Evolutionary conservation across 1,140 invertebrate genomes (phyloP), one percentile per base, ranked within the genome.

Genomic region (Trichogramma pretiosum): DNA sequence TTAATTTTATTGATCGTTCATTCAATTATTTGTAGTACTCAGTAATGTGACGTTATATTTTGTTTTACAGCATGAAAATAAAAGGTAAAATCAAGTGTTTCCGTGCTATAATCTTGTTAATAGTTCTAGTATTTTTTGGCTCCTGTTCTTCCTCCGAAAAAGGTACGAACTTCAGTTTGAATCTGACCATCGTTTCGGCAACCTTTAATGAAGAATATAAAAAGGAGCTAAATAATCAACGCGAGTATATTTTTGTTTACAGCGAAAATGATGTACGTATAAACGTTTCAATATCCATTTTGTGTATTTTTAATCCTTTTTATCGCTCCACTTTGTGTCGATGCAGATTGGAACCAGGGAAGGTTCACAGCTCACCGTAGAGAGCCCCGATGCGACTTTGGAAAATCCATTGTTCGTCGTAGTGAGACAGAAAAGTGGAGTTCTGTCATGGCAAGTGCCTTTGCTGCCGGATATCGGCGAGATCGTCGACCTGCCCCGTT

Each of bases 361-460:
- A 28, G 53, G 41, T 49, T 50, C 53, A 3, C 59, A 75, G 5
- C 62, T 74, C 21, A 54, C 50, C 43, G 65, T 78, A 0, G 58
- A 60, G 42, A 70, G 67, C 41, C 30, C 46, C 11, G 46, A 57
- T 23, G 56, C 64, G 19, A 61, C 63, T 17, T 49, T 53, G 16
- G 60, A 60, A 21, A 70, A 61, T 52, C 77, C 77, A 24, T 54
- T 77, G 13, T 63, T 77, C 44, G 65, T 78, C 51, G 75, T 77
- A 18, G 70, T 74, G 1, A 57, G 73, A 44, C 75, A 79, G 61
- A 74, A 77, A 47, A 64, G 69, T 42, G 67, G 68, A 28, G 70
- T 77, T 26, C 48, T 77, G 8, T 77, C 76, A 1, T 79, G 77
- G 77, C 67, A 72, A 55, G 58, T 79, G 34, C 77, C 77, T 13